phyloP scores from a whole-genome alignment of 2,797 vertebrate species.

The Spheniscus humboldti region DNA sequence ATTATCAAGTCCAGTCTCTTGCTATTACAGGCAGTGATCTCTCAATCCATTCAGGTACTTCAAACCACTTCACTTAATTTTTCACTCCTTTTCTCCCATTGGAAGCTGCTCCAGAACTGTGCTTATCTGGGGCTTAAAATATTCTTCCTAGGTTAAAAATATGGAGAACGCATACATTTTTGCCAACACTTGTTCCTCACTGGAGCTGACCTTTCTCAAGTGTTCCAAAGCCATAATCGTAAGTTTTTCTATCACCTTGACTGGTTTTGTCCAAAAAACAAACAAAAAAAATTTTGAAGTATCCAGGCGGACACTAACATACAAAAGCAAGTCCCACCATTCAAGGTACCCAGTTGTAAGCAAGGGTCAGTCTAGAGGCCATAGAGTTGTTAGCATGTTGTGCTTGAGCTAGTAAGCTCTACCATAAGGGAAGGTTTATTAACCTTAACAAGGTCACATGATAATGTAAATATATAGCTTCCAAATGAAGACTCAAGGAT shows the following conservation, averaged over 20 bases:
- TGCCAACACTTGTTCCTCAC: not conserved
- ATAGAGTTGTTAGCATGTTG: not conserved
- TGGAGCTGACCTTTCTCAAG: not conserved
- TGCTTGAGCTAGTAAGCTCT: not conserved
- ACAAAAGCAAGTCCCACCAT: not conserved
- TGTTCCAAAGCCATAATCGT: not conserved
- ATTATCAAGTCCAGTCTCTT: not conserved
- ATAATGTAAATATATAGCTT: not conserved
- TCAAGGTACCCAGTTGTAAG: not conserved
- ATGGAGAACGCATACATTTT: not conserved
- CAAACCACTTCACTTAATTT: not conserved
- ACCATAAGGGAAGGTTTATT: not conserved
- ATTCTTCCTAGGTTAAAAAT: not conserved
- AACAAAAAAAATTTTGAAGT: not conserved
- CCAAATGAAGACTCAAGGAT: not conserved
- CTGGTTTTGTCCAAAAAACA: not conserved
- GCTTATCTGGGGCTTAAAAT: not conserved
- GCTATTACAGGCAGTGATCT: not conserved
- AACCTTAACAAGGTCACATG: not conserved
- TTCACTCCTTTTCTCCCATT: not conserved
- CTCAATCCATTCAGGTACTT: not conserved
- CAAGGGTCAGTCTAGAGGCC: not conserved
- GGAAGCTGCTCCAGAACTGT: not conserved
- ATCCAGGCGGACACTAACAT: not conserved
- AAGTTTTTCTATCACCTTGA: not conserved